Evolutionary conservation across 2,113 vertebrate species (phyloP).

Genomic region (Turnix velox): DNA sequence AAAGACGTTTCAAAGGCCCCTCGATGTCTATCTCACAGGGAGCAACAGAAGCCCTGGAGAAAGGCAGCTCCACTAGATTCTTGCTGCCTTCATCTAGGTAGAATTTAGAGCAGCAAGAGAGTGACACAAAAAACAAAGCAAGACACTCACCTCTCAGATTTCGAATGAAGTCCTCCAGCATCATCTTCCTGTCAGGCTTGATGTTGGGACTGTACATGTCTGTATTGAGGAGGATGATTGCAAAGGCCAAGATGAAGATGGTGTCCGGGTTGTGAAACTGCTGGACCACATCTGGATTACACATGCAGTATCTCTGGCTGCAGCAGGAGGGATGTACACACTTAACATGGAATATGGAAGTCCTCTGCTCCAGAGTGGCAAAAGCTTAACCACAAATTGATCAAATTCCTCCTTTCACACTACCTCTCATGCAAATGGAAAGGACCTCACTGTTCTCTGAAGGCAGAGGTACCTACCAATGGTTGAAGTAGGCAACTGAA

Average conservation of each 20-base stretch:
- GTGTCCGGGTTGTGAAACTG: constrained; percentile 99
- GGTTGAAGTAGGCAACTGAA: neutral
- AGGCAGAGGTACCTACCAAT: neutral
- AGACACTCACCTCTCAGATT: constrained; percentile 88
- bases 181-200: constrained; percentile 98
- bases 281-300: constrained; percentile 97
- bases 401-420: neutral
- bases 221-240: constrained; percentile 97
- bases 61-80: neutral
- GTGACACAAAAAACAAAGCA: neutral
- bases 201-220: constrained; percentile 99
- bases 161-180: constrained; percentile 97
- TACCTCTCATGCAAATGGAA: neutral
- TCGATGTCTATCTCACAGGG: neutral
- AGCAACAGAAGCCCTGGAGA: neutral
- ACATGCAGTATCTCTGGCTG: constrained; percentile 99
- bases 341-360: neutral
- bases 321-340: constrained; percentile 26
- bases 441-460: neutral
- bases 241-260: constrained; percentile 98
- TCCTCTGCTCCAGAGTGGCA: neutral
- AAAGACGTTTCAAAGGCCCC: neutral
- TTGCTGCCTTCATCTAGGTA: neutral
- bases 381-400: neutral
- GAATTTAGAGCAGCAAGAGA: neutral